These are phyloP conservation scores for Gymnarchus niloticus DNA, from an alignment of 2,113 vertebrate genomes.

Conservation along the genomic window DNA sequence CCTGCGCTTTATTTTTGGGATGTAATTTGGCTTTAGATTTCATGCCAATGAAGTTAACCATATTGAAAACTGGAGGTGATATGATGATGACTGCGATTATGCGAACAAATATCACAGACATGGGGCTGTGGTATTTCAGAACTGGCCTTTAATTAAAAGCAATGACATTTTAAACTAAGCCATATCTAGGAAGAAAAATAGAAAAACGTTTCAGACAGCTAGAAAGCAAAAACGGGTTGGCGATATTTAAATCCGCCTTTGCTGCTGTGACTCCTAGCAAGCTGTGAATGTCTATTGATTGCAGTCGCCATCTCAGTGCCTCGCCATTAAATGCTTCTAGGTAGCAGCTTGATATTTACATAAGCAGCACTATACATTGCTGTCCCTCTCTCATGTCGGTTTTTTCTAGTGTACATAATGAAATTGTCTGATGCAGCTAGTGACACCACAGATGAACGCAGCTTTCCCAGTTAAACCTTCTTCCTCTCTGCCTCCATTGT, in stretches of 20 bases:
- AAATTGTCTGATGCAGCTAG: not conserved
- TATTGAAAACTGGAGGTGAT: not conserved
- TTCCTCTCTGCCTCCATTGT: constrained; percentile 20
- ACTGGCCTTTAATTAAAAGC: constrained; percentile 5
- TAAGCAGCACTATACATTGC: too few relatives aligned
- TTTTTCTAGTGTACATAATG: not conserved
- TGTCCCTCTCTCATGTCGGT: not conserved
- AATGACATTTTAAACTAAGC: not conserved
- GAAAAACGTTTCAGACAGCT: not conserved
- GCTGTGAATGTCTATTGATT: not conserved
- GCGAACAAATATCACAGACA: not conserved
- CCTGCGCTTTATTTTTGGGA: not conserved
- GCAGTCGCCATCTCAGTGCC: too few relatives aligned
- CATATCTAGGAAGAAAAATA: not conserved
- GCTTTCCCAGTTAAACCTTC: constrained; percentile 14
- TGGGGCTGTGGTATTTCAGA: not conserved
- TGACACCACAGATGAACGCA: not conserved
- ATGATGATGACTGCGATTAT: not conserved
- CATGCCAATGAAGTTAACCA: not conserved
- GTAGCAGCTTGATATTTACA: not conserved
- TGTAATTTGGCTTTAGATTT: not conserved
- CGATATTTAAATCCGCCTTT: not conserved
- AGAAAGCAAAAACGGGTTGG: not conserved
- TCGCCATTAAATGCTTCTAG: too few relatives aligned
- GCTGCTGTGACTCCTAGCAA: not conserved